Base-by-base conservation (phyloP, 2,888 invertebrate species). In the Eupeodes luniger region DNA sequence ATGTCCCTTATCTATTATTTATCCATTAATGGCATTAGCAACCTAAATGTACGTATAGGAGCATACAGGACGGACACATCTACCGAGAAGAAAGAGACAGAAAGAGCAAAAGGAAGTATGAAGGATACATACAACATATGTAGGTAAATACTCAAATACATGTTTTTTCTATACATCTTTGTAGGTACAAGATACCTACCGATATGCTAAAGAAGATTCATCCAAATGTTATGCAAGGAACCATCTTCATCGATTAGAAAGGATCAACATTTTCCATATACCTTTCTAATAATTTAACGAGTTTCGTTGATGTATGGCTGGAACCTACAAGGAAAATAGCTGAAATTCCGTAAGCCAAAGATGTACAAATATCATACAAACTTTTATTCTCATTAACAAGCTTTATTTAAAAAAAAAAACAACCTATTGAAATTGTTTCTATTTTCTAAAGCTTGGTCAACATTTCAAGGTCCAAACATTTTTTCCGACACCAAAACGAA, bases 1-100 rank as follows among this genome's bases (percentile, higher is more conserved):
- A 88, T 88, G 84, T 88, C 85, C 61, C 69, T 81, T 81, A 85
- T 88, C 77, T 81, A 81, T 88, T 88, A 88, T 88, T 88, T 85
- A 88, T 81, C 78, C 81, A 85, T 85, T 88, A 88, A 88, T 88
- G 88, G 88, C 81, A 81, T 88, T 78, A 81, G 69, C 47, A 78
- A 81, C 34, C 75, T 66, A 75, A 75, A 79, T 84, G 75, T 62
- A 36, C 9, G 44, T 3, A 53, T 3, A 53, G 4, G 16, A 1
- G 44, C 6, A 19, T n/a, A 27, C 5, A 27, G 2, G 2, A 27
- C 27, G 3, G 27, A 27, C 27, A 12, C 12, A 14, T 34, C 2
- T 64, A 19, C 40, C n/a, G n/a, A 12, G 11, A 11, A 47, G 47
- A 47, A 12, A 12, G 47, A 47, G 47, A 10, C 11, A 47, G 47